Conservation (phyloP, 2,797 vertebrate genomes). For the Crossoptilon crossoptilon region DNA sequence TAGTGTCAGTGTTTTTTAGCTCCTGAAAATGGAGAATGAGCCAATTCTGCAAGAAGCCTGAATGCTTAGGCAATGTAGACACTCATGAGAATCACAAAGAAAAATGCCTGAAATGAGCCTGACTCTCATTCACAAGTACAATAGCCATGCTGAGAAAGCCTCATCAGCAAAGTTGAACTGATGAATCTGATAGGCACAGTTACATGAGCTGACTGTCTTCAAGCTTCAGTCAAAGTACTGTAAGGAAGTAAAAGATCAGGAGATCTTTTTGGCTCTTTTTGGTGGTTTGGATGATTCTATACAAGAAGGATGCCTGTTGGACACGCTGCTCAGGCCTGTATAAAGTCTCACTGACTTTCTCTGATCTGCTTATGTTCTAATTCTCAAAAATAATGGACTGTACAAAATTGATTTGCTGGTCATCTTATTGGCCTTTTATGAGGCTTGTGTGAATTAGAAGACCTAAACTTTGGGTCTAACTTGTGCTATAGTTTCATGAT, state of each 20-base stretch:
- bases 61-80: not conserved
- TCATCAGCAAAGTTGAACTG: not conserved
- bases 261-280: not conserved
- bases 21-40: not conserved
- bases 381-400: not conserved
- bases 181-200: not conserved
- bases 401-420: not conserved
- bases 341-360: not conserved
- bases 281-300: not conserved
- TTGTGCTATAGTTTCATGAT: not conserved
- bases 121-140: not conserved
- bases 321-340: not conserved
- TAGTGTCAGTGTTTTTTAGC: not conserved
- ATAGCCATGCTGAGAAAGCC: not conserved
- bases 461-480: not conserved
- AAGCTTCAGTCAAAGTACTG: not conserved
- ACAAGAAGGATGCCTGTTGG: not conserved
- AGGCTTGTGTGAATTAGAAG: not conserved
- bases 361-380: not conserved
- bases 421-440: not conserved
- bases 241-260: not conserved
- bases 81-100: not conserved
- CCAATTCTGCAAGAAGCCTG: not conserved
- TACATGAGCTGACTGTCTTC: not conserved
- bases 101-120: not conserved